Evolutionary conservation across 1,140 invertebrate species (phyloP).

Genomic region (Marisa cornuarietis): DNA sequence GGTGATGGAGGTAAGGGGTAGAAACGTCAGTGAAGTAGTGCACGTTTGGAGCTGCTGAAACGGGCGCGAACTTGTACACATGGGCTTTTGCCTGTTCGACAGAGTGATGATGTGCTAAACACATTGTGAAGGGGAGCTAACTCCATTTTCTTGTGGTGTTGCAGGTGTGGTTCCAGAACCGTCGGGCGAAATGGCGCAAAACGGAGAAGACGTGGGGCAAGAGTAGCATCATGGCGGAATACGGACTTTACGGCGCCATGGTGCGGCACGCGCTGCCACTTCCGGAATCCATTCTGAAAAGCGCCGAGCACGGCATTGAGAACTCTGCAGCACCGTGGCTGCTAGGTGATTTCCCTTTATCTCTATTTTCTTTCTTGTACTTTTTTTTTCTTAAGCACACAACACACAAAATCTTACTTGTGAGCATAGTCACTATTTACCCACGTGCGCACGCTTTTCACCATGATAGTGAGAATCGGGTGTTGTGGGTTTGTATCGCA

Average conservation of each 20-base stretch:
- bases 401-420: background rate
- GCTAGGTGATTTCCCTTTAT: conserved; percentile 78
- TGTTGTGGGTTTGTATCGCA: too few relatives aligned
- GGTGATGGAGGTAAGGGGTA: too few relatives aligned
- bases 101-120: too few relatives aligned
- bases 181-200: conserved; percentile 98
- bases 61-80: too few relatives aligned
- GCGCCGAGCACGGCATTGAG: conserved; percentile 72
- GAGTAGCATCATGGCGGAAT: conserved; percentile 76
- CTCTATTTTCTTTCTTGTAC: background rate
- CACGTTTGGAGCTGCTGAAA: too few relatives aligned
- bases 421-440: background rate
- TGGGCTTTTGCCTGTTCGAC: too few relatives aligned
- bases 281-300: conserved; percentile 97
- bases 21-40: too few relatives aligned
- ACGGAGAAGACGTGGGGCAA: conserved; percentile 99
- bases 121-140: too few relatives aligned
- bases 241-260: conserved; percentile 99
- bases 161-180: conserved; percentile 99
- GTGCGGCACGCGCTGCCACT: conserved; percentile 96
- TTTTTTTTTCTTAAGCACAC: background rate
- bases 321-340: conserved; percentile 97
- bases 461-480: too few relatives aligned
- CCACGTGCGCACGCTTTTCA: background rate
- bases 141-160: conserved; percentile 26